Conservation (phyloP, 2,797 vertebrate genomes). For the Dendrocincla fuliginosa region DNA sequence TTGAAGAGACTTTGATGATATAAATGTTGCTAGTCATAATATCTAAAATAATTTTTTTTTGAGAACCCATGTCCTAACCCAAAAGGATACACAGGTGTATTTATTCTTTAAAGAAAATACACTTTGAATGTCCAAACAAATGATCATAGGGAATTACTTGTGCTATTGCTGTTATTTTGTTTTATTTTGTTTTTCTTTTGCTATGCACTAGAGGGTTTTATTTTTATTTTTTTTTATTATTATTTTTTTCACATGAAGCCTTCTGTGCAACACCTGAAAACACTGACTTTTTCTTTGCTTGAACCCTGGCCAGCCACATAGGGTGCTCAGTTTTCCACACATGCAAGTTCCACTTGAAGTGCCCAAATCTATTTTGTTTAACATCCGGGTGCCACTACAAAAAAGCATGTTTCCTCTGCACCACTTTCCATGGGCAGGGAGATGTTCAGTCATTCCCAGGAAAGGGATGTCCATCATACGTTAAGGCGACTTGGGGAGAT, state of each 20-base stretch:
- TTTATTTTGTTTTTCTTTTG: neutral
- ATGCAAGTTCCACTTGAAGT: neutral
- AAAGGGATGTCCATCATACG: accelerated
- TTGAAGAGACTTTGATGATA: neutral
- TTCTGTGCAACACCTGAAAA: neutral
- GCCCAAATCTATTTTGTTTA: neutral
- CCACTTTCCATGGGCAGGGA: neutral
- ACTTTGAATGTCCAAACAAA: neutral
- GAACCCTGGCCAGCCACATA: neutral
- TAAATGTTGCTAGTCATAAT: neutral
- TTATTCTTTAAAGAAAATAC: neutral
- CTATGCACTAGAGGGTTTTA: no score
- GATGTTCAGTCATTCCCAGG: neutral
- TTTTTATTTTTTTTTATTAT: neutral
- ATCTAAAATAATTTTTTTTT: neutral
- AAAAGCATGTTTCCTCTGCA: neutral
- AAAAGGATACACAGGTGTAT: neutral
- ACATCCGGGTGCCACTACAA: neutral
- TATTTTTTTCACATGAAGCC: neutral
- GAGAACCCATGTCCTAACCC: neutral
- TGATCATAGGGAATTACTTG: neutral
- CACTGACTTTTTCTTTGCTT: neutral
- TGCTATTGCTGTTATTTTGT: neutral
- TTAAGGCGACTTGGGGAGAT: accelerated
- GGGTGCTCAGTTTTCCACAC: neutral